phyloP scores from a whole-genome alignment of 2,888 invertebrate species.

The Pandemis heparana region DNA sequence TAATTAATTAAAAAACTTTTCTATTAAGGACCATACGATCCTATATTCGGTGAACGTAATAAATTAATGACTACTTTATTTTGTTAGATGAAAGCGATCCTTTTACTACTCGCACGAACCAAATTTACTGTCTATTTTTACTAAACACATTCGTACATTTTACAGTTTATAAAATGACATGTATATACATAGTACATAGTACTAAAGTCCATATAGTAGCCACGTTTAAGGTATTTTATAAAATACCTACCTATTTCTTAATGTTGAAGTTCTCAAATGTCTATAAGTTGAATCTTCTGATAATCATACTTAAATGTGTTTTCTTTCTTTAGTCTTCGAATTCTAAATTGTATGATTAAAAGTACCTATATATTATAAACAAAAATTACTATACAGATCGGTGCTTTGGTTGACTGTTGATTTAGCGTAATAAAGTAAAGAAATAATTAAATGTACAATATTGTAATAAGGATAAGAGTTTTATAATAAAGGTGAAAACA shows the following conservation, averaged over 20 bases:
- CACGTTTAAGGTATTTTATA: conserved; percentile 26
- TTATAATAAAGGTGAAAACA: conserved; percentile 47
- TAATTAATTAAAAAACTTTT: too few relatives aligned
- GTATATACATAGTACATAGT: conserved; percentile 39
- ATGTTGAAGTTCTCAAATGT: conserved; percentile 14
- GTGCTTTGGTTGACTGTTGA: conserved; percentile 68
- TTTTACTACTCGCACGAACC: conserved; percentile 39
- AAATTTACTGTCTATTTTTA: conserved; percentile 42
- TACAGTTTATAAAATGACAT: conserved; percentile 30
- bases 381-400: conserved; percentile 41
- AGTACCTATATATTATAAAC: conserved; percentile 21
- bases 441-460: conserved; percentile 61
- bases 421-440: conserved; percentile 55
- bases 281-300: conserved; percentile 24
- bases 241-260: conserved; percentile 26
- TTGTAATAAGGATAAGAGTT: conserved; percentile 68
- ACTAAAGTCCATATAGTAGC: conserved; percentile 39
- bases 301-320: conserved; percentile 8
- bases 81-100: conserved; percentile 40
- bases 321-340: conserved; percentile 16
- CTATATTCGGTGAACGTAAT: not conserved
- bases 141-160: conserved; percentile 36
- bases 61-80: not conserved
- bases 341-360: conserved; percentile 15
- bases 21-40: too few relatives aligned